phyloP scores from a whole-genome alignment of 2,113 vertebrate species.

The Anguilla japonica region DNA sequence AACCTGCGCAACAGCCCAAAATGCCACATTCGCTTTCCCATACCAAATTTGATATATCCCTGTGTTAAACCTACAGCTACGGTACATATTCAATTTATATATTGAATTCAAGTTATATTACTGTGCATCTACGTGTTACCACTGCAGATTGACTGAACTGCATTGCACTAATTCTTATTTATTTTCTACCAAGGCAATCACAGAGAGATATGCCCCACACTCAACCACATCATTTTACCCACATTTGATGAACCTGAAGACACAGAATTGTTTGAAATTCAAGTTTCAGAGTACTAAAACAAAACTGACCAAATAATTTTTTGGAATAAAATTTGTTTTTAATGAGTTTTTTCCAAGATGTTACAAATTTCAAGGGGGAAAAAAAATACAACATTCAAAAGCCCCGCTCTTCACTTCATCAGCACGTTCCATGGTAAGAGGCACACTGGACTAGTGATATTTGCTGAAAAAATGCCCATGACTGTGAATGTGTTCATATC shows the following conservation, averaged over 20 bases:
- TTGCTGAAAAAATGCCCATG: slow-evolving; percentile 45
- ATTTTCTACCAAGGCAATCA: background rate
- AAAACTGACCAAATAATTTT: background rate
- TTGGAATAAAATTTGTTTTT: slow-evolving; percentile 45
- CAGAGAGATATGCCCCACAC: background rate
- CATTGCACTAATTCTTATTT: background rate
- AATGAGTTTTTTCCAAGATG: slow-evolving; percentile 37
- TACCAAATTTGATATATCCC: background rate
- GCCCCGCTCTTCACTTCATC: slow-evolving; percentile 43
- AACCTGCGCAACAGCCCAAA: background rate
- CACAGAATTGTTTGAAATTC: background rate
- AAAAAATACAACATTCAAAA: slow-evolving; percentile 55
- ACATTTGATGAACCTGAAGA: background rate
- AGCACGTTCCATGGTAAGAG: slow-evolving; percentile 52
- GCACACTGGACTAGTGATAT: slow-evolving; percentile 36
- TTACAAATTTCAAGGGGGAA: slow-evolving; percentile 19
- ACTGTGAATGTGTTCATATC: slow-evolving; percentile 48
- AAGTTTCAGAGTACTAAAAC: background rate
- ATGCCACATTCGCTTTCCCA: background rate
- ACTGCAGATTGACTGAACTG: background rate
- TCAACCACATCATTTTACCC: background rate
- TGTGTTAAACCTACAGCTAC: background rate
- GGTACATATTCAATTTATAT: background rate
- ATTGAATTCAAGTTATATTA: background rate
- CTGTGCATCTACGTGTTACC: background rate